Conservation (phyloP, 2,888 invertebrate species). For the Pyrrhosoma nymphula region DNA sequence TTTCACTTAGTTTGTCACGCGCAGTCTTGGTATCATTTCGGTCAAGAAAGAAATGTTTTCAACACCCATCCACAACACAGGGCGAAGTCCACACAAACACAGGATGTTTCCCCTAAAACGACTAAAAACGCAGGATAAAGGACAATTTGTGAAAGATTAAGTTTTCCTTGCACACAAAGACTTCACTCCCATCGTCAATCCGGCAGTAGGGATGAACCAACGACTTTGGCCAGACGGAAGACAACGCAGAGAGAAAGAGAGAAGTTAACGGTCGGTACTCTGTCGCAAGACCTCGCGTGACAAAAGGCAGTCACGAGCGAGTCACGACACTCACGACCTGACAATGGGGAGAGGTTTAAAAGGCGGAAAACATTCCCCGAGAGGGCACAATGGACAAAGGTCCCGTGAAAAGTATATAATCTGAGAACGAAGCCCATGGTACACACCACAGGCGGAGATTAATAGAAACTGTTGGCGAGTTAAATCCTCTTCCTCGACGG, state of each 20-base stretch:
- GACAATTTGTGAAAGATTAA: neutral
- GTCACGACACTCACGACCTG: neutral
- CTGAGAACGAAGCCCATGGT: no score
- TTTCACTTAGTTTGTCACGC: no score
- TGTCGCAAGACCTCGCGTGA: slow-evolving; percentile 18
- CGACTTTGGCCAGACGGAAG: neutral
- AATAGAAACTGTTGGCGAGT: neutral
- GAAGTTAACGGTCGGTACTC: neutral
- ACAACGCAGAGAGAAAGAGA: neutral
- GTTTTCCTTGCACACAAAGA: neutral
- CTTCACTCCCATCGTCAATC: neutral
- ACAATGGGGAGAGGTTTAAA: neutral
- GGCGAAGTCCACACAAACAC: neutral
- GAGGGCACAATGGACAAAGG: neutral
- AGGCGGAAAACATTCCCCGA: neutral
- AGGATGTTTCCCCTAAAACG: neutral
- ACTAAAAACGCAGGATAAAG: neutral
- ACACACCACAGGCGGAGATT: no score
- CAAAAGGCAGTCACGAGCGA: neutral
- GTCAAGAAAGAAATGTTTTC: neutral
- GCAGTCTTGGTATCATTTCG: neutral
- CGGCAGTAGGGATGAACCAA: neutral
- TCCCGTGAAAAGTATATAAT: neutral
- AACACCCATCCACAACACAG: neutral
- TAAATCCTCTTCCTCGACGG: neutral